phyloP scores from a whole-genome alignment of 1,140 invertebrate genomes.

The Gonatopus flavifemur region DNA sequence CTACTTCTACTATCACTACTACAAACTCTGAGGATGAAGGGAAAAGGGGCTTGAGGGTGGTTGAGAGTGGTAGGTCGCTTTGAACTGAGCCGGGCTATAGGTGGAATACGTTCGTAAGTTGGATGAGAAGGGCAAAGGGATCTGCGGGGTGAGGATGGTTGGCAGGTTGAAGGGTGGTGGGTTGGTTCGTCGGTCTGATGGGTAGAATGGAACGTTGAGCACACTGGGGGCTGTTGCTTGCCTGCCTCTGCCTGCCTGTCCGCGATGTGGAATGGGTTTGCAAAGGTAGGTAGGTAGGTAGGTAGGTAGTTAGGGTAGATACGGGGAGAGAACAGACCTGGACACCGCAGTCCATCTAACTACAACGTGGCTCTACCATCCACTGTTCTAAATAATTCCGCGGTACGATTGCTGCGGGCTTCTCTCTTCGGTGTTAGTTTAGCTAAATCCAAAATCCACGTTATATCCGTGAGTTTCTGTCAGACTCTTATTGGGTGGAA shows the following conservation, averaged over 20 bases:
- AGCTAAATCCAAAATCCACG: constrained; percentile 35
- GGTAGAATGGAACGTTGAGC: constrained; percentile 19
- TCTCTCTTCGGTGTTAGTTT: constrained; percentile 42
- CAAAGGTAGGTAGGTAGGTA: no score
- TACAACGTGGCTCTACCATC: constrained; percentile 49
- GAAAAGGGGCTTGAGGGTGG: constrained; percentile 20
- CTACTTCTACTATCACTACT: not conserved
- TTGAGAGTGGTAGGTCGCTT: constrained; percentile 40
- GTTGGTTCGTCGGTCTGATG: constrained; percentile 1
- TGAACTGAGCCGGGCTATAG: constrained; percentile 49
- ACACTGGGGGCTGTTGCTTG: constrained; percentile 18
- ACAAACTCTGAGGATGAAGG: constrained; percentile 13
- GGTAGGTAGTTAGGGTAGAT: no score
- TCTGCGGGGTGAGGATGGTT: constrained; percentile 28
- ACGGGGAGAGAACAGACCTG: constrained; percentile 40
- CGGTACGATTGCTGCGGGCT: constrained; percentile 50
- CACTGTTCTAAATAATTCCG: constrained; percentile 54
- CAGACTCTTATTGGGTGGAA: constrained; percentile 17
- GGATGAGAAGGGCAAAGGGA: constrained; percentile 43
- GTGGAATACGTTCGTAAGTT: constrained; percentile 36
- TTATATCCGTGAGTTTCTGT: constrained; percentile 5
- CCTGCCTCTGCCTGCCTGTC: constrained; percentile 5
- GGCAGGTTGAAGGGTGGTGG: constrained; percentile 13
- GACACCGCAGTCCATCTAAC: constrained; percentile 49
- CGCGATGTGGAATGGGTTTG: constrained; percentile 25